These are phyloP conservation scores for Callithrix jacchus DNA, from an alignment of 2,113 vertebrate species.

Conservation along the genomic window DNA sequence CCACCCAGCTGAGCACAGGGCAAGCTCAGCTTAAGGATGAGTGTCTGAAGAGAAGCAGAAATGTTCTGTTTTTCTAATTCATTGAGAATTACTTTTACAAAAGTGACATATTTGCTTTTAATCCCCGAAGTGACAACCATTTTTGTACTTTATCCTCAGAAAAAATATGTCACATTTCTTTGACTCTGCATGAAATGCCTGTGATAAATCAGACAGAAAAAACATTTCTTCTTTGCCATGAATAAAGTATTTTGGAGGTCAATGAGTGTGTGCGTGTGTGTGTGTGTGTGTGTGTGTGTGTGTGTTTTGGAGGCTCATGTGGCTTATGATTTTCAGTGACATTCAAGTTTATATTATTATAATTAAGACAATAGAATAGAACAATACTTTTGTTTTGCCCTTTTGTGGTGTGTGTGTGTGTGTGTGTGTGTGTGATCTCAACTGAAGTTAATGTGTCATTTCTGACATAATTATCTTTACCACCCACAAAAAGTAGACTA, in stretches of 20 bases:
- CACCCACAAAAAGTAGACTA: background rate
- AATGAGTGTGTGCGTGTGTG: background rate
- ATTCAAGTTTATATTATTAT: background rate
- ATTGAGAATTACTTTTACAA: background rate
- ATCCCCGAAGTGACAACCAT: background rate
- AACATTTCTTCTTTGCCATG: background rate
- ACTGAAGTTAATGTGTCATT: background rate
- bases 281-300: no score
- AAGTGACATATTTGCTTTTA: background rate
- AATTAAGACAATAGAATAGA: background rate
- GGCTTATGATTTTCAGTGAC: background rate
- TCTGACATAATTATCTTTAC: background rate
- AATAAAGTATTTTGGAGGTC: background rate
- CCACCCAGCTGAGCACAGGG: background rate
- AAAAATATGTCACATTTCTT: conserved; percentile 38
- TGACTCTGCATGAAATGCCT: background rate
- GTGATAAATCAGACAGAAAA: background rate
- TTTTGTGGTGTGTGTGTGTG: background rate
- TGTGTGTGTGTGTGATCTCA: background rate
- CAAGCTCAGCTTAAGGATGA: background rate
- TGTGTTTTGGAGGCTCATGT: background rate
- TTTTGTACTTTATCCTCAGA: background rate
- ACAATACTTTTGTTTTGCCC: background rate
- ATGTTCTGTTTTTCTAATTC: background rate
- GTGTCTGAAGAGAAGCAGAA: background rate